Evolutionary conservation across 2,113 vertebrate species (phyloP).

Genomic region (Sinosuthora webbiana): DNA sequence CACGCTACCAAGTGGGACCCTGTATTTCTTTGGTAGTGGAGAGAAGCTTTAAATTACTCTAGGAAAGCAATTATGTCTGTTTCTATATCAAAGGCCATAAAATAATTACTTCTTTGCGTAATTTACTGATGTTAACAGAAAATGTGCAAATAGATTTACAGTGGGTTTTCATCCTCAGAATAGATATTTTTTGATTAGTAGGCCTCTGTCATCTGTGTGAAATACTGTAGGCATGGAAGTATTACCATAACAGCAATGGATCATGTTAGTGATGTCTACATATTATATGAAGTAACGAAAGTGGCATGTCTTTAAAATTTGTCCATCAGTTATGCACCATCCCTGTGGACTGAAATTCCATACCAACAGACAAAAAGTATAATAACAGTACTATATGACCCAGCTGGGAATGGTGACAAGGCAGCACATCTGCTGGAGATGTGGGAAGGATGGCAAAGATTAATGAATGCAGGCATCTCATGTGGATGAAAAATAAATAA

Average conservation of each 20-base stretch:
- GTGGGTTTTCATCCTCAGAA: neutral
- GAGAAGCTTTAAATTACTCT: neutral
- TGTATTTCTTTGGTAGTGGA: neutral
- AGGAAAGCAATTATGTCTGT: neutral
- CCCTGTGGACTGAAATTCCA: neutral
- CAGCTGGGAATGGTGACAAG: neutral
- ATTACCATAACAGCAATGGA: neutral
- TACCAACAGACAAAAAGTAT: neutral
- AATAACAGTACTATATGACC: neutral
- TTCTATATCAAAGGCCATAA: neutral
- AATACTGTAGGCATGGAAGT: neutral
- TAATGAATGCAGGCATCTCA: neutral
- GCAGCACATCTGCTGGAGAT: neutral
- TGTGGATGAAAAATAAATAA: neutral
- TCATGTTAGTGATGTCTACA: neutral
- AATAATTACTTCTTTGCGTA: neutral
- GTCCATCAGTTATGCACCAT: neutral
- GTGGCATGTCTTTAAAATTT: neutral
- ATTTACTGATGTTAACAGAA: neutral
- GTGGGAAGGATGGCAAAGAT: neutral
- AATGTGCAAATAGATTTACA: neutral
- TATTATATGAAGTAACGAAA: neutral
- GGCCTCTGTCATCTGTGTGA: neutral
- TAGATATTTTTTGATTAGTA: neutral
- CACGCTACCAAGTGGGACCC: neutral